These are phyloP conservation scores for Clistopyga incitator DNA, from an alignment of 2,888 invertebrate genomes.

Conservation along the genomic window DNA sequence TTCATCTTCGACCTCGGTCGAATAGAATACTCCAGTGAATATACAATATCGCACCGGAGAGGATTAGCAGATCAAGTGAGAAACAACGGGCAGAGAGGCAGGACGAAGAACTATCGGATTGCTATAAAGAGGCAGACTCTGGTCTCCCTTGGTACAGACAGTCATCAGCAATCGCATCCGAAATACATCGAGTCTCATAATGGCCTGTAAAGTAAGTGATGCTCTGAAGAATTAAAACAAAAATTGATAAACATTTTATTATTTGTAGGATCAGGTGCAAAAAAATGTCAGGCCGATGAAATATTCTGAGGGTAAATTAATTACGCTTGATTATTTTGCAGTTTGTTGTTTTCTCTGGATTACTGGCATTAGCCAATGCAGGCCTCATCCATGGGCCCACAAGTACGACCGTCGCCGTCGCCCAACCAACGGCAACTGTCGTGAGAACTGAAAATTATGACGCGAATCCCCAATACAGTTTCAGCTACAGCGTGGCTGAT, in stretches of 20 bases:
- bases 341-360: conserved; percentile 73
- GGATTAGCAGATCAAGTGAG: conserved; percentile 64
- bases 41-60: conserved; percentile 54
- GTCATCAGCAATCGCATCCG: conserved; percentile 65
- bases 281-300: too few relatives aligned
- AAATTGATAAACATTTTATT: background rate
- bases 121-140: conserved; percentile 71
- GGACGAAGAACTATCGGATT: conserved; percentile 72
- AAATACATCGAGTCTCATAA: conserved; percentile 66
- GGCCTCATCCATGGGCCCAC: conserved; percentile 74
- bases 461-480: conserved; percentile 80
- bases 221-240: background rate
- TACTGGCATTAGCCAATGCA: conserved; percentile 75
- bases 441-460: conserved; percentile 76
- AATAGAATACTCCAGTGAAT: conserved; percentile 52
- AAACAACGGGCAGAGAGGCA: conserved; percentile 59
- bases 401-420: conserved; percentile 75
- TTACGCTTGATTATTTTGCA: conserved; percentile 46
- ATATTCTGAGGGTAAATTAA: background rate
- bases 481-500: conserved; percentile 81
- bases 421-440: conserved; percentile 72
- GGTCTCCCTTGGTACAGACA: conserved; percentile 66
- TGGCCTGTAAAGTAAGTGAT: conserved; percentile 77
- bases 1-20: conserved; percentile 65
- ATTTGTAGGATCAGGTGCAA: background rate